Evolutionary conservation across 2,888 invertebrate genomes (phyloP), one percentile per base, ranked within the genome.

Genomic region (Caenorhabditis doughertyi): DNA sequence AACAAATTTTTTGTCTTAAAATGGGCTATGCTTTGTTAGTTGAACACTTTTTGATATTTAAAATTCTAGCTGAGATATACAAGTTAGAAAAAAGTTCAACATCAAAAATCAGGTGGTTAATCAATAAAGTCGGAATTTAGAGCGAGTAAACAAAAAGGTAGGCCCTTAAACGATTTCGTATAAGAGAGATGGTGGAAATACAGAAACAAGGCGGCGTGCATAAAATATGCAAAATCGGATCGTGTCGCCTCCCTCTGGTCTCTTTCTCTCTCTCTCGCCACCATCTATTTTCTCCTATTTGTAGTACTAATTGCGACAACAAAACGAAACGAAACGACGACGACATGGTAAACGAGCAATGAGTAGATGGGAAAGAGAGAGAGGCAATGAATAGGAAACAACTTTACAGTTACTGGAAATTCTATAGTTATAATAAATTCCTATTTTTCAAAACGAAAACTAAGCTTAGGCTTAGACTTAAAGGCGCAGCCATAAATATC

Each of bases 151-250:
- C 68, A 68, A 64, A 27, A 55, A 16, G n/a, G 23, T 18, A 5
- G 18, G n/a, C 18, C 4, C n/a, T 18, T 18, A 7, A 9, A 32
- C 11, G 58, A 58, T n/a, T 42, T 39, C 35, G 35, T 44, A 25
- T 11, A 29, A 39, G 65, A 27, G 29, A 47, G 42, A 64, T 23
- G 44, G 65, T 39, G 21, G 62, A n/a, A 62, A 27, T 60, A n/a
- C n/a, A 39, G 39, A 53, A 53, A 53, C 55, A 13, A 58, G 29
- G 68, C 77, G 68, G 42, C 79, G 77, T 74, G 74, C 60, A 70
- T 71, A 79, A 79, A 79, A 71, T 79, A 79, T 79, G 70, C 79
- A 79, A 71, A 79, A 79, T 79, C 60, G 68, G 79, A 67, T 67
- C 77, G 58, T 60, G 21, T 49, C 25, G 53, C 53, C 62, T n/a